These are phyloP conservation scores for Grallaria varia DNA, from an alignment of 2,113 vertebrate genomes.

Conservation along the genomic window DNA sequence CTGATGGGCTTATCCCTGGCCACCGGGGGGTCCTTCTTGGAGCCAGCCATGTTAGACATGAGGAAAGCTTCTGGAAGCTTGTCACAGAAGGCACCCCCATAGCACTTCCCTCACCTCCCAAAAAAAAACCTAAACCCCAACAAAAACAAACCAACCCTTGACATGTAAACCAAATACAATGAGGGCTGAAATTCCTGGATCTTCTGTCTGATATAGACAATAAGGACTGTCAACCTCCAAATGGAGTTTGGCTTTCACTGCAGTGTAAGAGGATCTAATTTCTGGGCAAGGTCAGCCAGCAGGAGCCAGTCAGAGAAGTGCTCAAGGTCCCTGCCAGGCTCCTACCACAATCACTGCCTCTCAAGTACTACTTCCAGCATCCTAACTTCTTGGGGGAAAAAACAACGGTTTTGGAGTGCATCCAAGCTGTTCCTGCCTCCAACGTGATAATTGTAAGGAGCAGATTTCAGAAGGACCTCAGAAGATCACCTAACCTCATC, in stretches of 20 bases:
- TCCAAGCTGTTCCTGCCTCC: not conserved
- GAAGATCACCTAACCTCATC: not conserved
- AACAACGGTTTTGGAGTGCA: fast-evolving
- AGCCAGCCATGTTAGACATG: fast-evolving
- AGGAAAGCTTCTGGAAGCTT: not conserved
- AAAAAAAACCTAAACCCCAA: not conserved
- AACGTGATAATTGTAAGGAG: fast-evolving
- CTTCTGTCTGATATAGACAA: not conserved
- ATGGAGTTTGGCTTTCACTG: not conserved
- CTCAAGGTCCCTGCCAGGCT: not conserved
- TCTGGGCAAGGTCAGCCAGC: not conserved
- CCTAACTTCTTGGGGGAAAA: not conserved
- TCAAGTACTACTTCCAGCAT: not conserved
- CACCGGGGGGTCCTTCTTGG: not conserved
- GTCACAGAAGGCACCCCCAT: not conserved
- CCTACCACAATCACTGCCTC: not conserved
- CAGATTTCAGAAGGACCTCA: not conserved
- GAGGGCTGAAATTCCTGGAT: not conserved
- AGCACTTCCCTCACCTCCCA: not conserved
- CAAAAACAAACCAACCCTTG: not conserved
- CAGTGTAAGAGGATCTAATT: not conserved
- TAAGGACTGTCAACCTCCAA: fast-evolving
- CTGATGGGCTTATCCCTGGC: not conserved
- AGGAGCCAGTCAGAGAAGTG: not conserved
- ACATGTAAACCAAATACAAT: not conserved